Conservation (phyloP, 2,888 invertebrate genomes). For the Tethea ocularis region DNA sequence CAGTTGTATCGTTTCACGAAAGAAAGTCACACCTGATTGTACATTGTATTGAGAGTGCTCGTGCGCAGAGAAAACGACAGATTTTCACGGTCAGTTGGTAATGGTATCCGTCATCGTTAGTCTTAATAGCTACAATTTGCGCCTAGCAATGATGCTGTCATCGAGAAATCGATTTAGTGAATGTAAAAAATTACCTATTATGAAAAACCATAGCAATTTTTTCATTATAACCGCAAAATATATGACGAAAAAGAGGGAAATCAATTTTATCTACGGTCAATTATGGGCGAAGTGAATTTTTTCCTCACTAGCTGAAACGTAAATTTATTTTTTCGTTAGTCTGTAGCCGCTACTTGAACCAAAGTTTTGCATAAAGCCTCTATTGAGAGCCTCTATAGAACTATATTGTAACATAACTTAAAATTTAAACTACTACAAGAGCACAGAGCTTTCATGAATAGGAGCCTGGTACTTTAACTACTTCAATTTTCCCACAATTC, state of each 20-base stretch:
- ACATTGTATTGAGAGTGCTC: conserved; percentile 30
- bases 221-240: neutral
- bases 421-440: neutral
- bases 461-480: neutral
- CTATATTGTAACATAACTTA: neutral
- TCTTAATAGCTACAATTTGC: conserved; percentile 28
- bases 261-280: conserved; percentile 7
- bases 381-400: neutral
- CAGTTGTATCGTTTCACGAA: conserved; percentile 35
- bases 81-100: conserved; percentile 61
- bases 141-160: conserved; percentile 19
- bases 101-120: conserved; percentile 37
- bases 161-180: conserved; percentile 21
- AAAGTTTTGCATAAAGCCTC: neutral
- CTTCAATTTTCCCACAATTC: neutral
- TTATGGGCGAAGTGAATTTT: conserved; percentile 8
- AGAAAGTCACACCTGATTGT: conserved; percentile 48
- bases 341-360: neutral
- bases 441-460: neutral
- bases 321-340: neutral
- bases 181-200: conserved; percentile 11
- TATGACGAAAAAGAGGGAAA: conserved; percentile 6
- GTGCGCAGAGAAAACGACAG: conserved; percentile 56
- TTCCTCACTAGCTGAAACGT: neutral
- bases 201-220: conserved; percentile 7